Evolutionary conservation across 64 coral and sea anemone genomes (phyloP), one percentile per base, ranked within the genome.

Genomic region (Actinia tenebrosa): DNA sequence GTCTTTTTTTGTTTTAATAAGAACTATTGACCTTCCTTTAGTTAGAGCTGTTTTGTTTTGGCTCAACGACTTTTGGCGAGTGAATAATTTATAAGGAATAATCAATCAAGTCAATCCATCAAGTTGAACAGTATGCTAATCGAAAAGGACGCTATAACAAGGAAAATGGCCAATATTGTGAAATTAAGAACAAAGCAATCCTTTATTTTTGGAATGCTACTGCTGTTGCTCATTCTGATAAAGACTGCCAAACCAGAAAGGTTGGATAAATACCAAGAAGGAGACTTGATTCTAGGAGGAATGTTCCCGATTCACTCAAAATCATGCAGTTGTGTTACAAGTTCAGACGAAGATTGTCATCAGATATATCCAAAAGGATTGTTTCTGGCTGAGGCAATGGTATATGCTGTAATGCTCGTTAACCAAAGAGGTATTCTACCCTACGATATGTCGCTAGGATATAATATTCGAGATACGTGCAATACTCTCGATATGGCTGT

Each of bases 321-420:
- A 14, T 46, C 60, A 43, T 60, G 27, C 16, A 56, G 45, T 44
- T 83, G 61, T 44, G 72, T 86, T 30, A 9, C 53, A 60, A 54
- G 22, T 17, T 80, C 86, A 14, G 46, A 6, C n/a, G 58, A 63
- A 53, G 9, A 75, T 75, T 75, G 69, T 30, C n/a, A 42, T 37
- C 69, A 75, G 13, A 82, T 87, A 62, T 92, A 47, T 71, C 17
- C 59, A 7, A 53, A 68, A 75, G 90, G 90, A 60, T 78, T 88
- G 15, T 44, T 92, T n/a, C n/a, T 68, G 14, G 80, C 62, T 3
- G 86, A 92, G 53, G 59, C 90, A 10, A 92, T 92, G 90, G 63
- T 92, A n/a, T 92, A 92, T 92, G 90, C 90, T 25, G 80, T 92
- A n/a, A 82, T 68, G 63, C 86, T 55, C 25, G 86, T 92, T 10